Evolutionary conservation across 2,113 vertebrate genomes (phyloP), one percentile per base, ranked within the genome.

Genomic region (Fulica atra): DNA sequence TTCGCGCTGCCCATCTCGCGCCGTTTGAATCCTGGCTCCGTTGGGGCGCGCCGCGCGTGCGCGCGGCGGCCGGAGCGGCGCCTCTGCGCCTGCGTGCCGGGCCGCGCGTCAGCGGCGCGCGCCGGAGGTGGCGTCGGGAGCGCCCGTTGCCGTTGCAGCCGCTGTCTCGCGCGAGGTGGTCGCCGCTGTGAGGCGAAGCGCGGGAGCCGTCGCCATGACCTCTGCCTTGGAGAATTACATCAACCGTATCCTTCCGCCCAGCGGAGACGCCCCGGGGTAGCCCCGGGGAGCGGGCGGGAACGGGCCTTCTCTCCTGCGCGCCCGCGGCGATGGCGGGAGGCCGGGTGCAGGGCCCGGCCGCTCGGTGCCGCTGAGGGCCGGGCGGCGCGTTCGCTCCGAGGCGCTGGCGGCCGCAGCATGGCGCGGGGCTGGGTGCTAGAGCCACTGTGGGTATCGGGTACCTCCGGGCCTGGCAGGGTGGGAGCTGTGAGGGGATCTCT

Each of bases 191-290:
- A 40, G 60, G n/a, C 2, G n/a, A 28, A 78, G 40, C 12, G n/a
- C 35, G 24, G 46, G 63, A 33, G 33, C 4, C 6, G 63, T 5
- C 61, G 81, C 28, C 50, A 98, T 98, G 98, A 98, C 98, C 3
- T 98, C 98, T 7, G 98, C 98, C 0, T 40, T 98, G 94, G 98
- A 98, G 85, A 98, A 97, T 54, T 98, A 98, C 79, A 98, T 98
- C 86, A 98, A 98, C 96, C 98, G 98, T 98, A 98, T 98, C 98
- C 98, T 97, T 21, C 2, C 15, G 60, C 24, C 10, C 25, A 7
- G 26, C 3, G 13, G 40, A 15, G 5, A 1, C 5, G 25, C 13
- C 11, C 12, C 15, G 7, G 21, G 21, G 25, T 35, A 10, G 71
- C 25, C 2, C 14, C 1, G 0, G 18, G 59, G 5, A n/a, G 38